Percentiles rank a stretch among this genome's conserved stretches.
These are phyloP conservation scores for Moxostoma hubbsi DNA, from an alignment of 2,797 vertebrate genomes.

Conservation along the genomic window DNA sequence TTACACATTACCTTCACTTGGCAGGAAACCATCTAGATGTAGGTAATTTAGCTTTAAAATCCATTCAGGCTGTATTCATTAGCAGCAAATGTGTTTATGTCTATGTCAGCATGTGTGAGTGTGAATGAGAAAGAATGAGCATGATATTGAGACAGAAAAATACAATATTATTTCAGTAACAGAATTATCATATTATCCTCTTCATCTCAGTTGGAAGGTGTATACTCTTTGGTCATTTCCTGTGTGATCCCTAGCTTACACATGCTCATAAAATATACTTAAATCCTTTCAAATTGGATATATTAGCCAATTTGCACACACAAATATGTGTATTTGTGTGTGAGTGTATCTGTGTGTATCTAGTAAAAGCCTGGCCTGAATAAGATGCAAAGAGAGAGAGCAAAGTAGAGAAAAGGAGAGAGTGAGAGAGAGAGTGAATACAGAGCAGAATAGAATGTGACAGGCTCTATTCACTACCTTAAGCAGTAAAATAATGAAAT, in stretches of 20 bases:
- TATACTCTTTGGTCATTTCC: conserved; percentile 22
- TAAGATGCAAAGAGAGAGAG: neutral
- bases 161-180: neutral
- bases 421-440: neutral
- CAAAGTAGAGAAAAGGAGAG: conserved; percentile 22
- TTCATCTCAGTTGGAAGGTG: neutral
- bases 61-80: neutral
- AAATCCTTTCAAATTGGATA: conserved; percentile 29
- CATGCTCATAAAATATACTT: conserved; percentile 5
- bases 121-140: conserved; percentile 15
- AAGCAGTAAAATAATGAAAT: conserved; percentile 49
- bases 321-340: neutral
- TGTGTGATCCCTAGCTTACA: conserved; percentile 5
- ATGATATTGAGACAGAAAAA: neutral
- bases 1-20: neutral
- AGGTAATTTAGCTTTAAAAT: neutral
- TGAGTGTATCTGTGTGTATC: conserved; percentile 8
- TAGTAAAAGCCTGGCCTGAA: conserved; percentile 15
- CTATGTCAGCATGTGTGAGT: conserved; percentile 1
- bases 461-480: conserved; percentile 11
- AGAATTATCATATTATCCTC: conserved; percentile 13
- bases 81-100: neutral
- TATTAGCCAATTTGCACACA: neutral
- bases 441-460: conserved; percentile 34
- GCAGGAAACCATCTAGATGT: too few relatives aligned